Evolutionary conservation across 2,888 invertebrate species (phyloP), one percentile per base, ranked within the genome.

Genomic region (Adela reaumurella): DNA sequence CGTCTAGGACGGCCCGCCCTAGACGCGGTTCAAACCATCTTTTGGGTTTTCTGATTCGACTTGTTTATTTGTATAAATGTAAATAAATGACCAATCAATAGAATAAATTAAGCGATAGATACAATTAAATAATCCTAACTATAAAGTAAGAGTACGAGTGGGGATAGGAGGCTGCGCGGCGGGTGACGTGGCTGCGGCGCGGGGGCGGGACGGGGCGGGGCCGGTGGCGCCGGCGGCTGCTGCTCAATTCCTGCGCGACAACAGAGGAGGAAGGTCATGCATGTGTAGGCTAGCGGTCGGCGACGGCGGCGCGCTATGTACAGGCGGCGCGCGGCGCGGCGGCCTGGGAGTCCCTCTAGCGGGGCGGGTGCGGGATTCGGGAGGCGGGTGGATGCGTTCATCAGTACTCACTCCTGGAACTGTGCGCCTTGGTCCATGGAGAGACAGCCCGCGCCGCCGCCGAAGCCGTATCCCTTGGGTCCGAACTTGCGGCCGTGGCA

Each of bases 401-500:
- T n/a, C n/a, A n/a, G 64, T 74, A 88, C 92, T 91, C 85, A 92
- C 92, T 87, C 83, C 56, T 71, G 80, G 65, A 97, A 86, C 70
- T 96, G 95, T 56, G 92, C 87, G 59, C 96, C 97, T 70, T 88
- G 81, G 84, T 97, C 97, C 94, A 94, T 97, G 77, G 93, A 94
- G 65, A 97, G 85, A 76, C 93, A 92, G 59, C 97, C 97, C 66
- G 97, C 97, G 63, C 98, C 98, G 67, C 95, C 95, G 61, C 98
- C 97, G 77, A 97, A 97, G 63, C 97, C 97, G 81, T 97, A 95
- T 61, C 96, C 96, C 81, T 94, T 97, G 62, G 97, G 97, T 69
- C 98, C 98, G 81, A 90, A 97, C 85, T 97, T 96, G 71, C 97
- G 90, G 63, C 89, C 97, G 78, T 99, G 97, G 85, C 99, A 97